Evolutionary conservation across 1,140 invertebrate species (phyloP), one percentile per base, ranked within the genome.

Genomic region (Charaxes varanes): DNA sequence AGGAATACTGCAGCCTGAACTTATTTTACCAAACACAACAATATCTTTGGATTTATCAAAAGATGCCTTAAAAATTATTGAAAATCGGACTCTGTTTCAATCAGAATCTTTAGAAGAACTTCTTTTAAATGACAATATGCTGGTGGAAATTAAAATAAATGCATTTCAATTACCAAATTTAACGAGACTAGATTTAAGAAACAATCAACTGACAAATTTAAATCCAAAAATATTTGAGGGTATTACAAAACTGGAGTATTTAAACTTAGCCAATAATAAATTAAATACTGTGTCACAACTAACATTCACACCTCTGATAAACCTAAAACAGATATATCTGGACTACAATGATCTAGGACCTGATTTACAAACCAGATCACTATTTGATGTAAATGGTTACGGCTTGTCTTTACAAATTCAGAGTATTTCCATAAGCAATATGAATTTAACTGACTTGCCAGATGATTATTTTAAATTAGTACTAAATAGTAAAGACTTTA

Each of bases 261-360:
- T 53, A 4, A 33, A 41, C 19, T 21, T 53, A 3, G 22, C 37
- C 6, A 37, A 42, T 13, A 53, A 53, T 7, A 47, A 53, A 21
- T 41, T 53, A 2, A 47, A 2, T 18, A 15, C 23, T 11, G 26
- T 30, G 8, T 40, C 32, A 26, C 37, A 28, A 6, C 12, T 46
- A 4, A 37, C 36, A 11, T 52, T 52, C n/a, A 16, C 15, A 10
- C 27, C 14, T 26, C 37, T 52, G 13, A 13, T 22, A 8, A 32
- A 41, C 14, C 21, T 52, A 23, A 13, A 24, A 24, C 32, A 41
- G 6, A 33, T 52, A 1, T 35, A 35, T 18, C 28, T 52, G 1
- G 49, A 52, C 15, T 13, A 42, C 13, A 52, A 52, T 23, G 22
- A 42, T 7, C 24, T 52, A 5, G 49, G 49, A n/a, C 11, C 13